Evolutionary conservation across 2,888 invertebrate genomes (phyloP), one percentile per base, ranked within the genome.

Genomic region (Magallana nippona): DNA sequence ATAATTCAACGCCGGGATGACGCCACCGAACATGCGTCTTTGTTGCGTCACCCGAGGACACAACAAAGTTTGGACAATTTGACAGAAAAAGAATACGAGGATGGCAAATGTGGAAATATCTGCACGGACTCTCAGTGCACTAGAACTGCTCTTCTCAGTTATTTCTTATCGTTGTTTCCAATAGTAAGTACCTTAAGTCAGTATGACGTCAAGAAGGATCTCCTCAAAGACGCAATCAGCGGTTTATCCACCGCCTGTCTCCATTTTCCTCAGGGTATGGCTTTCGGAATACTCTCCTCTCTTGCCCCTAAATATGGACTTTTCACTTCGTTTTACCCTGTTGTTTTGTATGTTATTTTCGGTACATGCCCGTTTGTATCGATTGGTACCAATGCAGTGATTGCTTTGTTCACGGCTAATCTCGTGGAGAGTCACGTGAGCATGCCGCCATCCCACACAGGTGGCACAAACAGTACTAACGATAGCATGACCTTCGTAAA

Each of bases 261-360:
- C 84, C 92, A 93, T 82, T 88, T 93, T 55, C 92, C 93, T 8
- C 93, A 92, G 82, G 91, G 92, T 17, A 89, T 92, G 85, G 92
- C 91, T 5, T 92, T 91, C 79, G 92, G 91, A 22, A 85, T 91
- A 13, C 89, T 92, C 55, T 90, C 92, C 8, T 88, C 88, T n/a
- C 86, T 93, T n/a, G 86, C 86, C 13, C 91, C 92, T 17, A 84
- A 90, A 19, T 82, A 90, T 79, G 93, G 93, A 0, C 88, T 93
- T 19, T 92, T 91, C 86, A 86, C 89, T 0, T 89, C 91, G 1
- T 88, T 92, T 84, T 92, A 91, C 81, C 91, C 92, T 1, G 89
- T 91, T 13, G 27, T 91, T n/a, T 79, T 91, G 10, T 93, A 92
- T 82, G 62, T 91, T 58, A 32, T 93, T n/a, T 92, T 92, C 81